Evolutionary conservation across 1,140 invertebrate species (phyloP).

Genomic region (Ganaspis sp.): DNA sequence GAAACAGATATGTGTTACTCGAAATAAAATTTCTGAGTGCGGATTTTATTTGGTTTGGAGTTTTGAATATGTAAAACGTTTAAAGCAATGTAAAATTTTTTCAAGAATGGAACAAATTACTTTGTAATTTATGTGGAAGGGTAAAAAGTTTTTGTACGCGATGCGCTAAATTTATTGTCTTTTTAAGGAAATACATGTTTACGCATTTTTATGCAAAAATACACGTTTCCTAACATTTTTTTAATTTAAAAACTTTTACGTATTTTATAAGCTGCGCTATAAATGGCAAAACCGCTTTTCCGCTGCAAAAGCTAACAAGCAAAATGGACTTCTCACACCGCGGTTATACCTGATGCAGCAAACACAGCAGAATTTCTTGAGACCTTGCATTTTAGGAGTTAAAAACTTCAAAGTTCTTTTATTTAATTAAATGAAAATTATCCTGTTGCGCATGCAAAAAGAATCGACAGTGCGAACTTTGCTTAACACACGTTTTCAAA

Average conservation of each 20-base stretch:
- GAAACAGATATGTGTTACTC: no score
- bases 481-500: no score
- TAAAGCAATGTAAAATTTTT: no score
- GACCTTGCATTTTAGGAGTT: neutral
- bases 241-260: constrained; percentile 2
- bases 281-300: constrained; percentile 1
- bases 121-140: no score
- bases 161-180: neutral
- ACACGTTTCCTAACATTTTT: neutral
- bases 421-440: constrained; percentile 1
- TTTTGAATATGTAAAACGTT: no score
- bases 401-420: neutral
- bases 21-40: no score
- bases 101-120: no score
- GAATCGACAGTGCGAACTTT: no score
- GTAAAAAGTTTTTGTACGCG: no score
- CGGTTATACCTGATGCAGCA: neutral
- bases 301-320: neutral
- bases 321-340: neutral
- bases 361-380: neutral
- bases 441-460: no score
- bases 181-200: constrained; percentile 11
- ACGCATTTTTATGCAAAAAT: neutral
- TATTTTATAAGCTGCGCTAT: neutral
- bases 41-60: no score